phyloP scores from a whole-genome alignment of 2,888 invertebrate genomes.

The Mycalesis mineus region DNA sequence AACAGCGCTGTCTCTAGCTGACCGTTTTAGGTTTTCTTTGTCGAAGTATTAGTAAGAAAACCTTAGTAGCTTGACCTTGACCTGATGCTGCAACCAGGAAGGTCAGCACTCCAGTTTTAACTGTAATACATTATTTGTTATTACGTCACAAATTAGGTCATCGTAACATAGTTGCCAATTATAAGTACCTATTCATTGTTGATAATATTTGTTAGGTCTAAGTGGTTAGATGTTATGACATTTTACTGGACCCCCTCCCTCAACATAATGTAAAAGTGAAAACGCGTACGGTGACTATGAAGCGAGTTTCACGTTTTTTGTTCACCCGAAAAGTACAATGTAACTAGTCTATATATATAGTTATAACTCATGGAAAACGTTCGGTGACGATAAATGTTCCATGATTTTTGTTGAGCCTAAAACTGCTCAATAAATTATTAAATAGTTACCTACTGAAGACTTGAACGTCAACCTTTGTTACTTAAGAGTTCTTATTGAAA shows the following conservation, averaged over 20 bases:
- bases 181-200: neutral
- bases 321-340: too few relatives aligned
- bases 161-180: neutral
- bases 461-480: too few relatives aligned
- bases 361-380: too few relatives aligned
- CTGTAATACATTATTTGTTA: neutral
- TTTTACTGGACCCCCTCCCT: too few relatives aligned
- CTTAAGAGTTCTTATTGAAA: too few relatives aligned
- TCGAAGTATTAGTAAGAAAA: neutral
- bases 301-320: too few relatives aligned
- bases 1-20: neutral
- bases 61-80: constrained; percentile 2
- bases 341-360: too few relatives aligned
- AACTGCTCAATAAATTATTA: neutral
- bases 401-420: too few relatives aligned
- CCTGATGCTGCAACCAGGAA: constrained; percentile 2
- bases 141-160: neutral
- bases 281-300: too few relatives aligned
- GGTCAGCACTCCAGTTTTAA: neutral
- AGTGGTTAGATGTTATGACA: too few relatives aligned
- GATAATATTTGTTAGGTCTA: constrained; percentile 6
- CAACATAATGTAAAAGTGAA: too few relatives aligned
- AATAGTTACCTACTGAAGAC: neutral
- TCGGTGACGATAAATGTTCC: too few relatives aligned
- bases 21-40: neutral